Percentiles rank a stretch among this genome's conserved stretches.
Evolutionary conservation across 2,888 invertebrate genomes (phyloP).

Genomic region (Pheosia tremula): DNA sequence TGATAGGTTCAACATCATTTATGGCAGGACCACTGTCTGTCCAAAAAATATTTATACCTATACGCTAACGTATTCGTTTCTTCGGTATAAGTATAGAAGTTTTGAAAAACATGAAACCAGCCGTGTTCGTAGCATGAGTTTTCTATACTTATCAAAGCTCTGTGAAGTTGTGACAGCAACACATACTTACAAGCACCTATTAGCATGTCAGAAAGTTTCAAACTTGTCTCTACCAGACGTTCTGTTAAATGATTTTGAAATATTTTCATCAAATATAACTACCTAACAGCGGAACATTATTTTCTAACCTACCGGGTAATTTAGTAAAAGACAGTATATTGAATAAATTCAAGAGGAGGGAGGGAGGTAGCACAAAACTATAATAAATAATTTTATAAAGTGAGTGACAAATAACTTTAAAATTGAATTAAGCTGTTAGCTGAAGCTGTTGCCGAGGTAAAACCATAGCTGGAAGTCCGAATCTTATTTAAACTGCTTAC

Average conservation of each 20-base stretch:
- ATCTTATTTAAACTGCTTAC: slow-evolving; percentile 27
- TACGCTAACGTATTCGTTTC: too few relatives aligned
- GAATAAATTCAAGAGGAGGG: slow-evolving; percentile 31
- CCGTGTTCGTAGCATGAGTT: slow-evolving; percentile 31
- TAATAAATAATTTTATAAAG: slow-evolving; percentile 23
- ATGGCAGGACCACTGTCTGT: too few relatives aligned
- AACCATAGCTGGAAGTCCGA: slow-evolving; percentile 48
- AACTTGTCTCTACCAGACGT: slow-evolving; percentile 45
- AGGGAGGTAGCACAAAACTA: slow-evolving; percentile 18
- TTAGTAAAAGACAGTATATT: slow-evolving; percentile 23
- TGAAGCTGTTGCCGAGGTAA: slow-evolving; percentile 49
- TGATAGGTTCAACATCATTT: too few relatives aligned
- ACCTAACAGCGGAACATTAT: slow-evolving; percentile 21
- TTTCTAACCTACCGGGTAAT: slow-evolving; percentile 24
- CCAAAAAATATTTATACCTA: too few relatives aligned
- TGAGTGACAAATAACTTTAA: slow-evolving; percentile 46
- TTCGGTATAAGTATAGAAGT: too few relatives aligned
- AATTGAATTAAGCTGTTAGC: slow-evolving; percentile 58
- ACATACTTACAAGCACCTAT: slow-evolving; percentile 41
- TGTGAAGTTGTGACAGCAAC: slow-evolving; percentile 52
- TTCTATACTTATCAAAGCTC: slow-evolving; percentile 38
- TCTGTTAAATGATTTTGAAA: slow-evolving; percentile 48
- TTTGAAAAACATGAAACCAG: neutral
- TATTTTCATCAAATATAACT: slow-evolving; percentile 31
- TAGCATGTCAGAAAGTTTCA: slow-evolving; percentile 50